Base-by-base conservation (phyloP, 2,888 invertebrate genomes). In the Cosmia trapezina region DNA sequence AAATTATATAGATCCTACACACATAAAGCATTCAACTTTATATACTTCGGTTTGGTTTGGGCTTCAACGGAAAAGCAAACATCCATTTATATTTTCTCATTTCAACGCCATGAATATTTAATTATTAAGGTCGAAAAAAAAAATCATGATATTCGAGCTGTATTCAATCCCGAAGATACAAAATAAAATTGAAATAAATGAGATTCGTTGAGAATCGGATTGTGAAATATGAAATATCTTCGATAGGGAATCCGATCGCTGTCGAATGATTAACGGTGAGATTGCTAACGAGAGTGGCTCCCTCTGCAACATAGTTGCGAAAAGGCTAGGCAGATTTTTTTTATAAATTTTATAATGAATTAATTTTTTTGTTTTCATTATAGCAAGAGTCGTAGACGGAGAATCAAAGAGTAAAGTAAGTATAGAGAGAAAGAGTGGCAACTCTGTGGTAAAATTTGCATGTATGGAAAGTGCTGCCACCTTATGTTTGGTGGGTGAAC, bases 201-300 rank as follows among this genome's bases (percentile, higher is more conserved):
- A 77, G 61, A 77, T 83, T 78, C 53, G 63, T 76, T n/a, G 56
- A 71, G 62, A 82, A 79, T 83, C 66, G 70, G 67, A 84, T 83
- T 66, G 70, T 57, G 67, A 71, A 85, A 85, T 83, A 82, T 78
- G 72, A 76, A 81, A 86, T 78, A 80, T 70, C 70, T 54, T 43
- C n/a, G 61, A 71, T 70, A 69, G 45, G 64, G 79, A 69, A 86
- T 82, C 60, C n/a, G 69, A 76, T 82, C 66, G 59, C 60, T 78
- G 80, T 59, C 70, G 78, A 76, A 83, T 80, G 80, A 85, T 87
- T 86, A 82, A 51, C 83, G 81, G 71, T 71, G 76, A 80, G 67
- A 86, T 83, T 76, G 66, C 75, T 78, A 84, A 83, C 84, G 81
- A 78, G 74, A 73, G 62, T 63, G 62, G 60, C 68, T 66, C 73